Evolutionary conservation across 2,797 vertebrate species (phyloP), one percentile per base, ranked within the genome.

Genomic region (Delichon dasypus): DNA sequence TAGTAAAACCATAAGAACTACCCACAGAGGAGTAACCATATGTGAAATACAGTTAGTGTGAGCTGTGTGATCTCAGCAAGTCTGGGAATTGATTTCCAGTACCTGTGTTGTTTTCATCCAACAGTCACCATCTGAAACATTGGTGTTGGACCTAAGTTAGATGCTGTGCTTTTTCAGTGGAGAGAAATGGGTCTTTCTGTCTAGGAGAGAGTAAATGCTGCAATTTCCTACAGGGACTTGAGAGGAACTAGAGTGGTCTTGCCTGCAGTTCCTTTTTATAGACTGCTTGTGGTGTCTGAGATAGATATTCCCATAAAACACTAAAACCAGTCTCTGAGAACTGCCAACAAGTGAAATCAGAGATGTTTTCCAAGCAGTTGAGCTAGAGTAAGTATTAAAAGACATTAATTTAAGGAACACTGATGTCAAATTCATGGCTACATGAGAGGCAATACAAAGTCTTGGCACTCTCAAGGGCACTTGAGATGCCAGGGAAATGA

Each of bases 41-140:
- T 58, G 34, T 83, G 76, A 75, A 85, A 85, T 72, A 70, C 47
- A 51, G 73, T 72, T 78, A 78, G 17, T 68, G 61, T 74, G 61
- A 91, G 47, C 76, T 65, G 38, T 83, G 47, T 90, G 85, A 93
- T 91, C 70, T 91, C 76, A 81, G 44, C 47, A 55, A 83, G 62
- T 91, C 89, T 84, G 82, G 66, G 58, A 93, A 86, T n/a, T 75
- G 14, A 16, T 84, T 96, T 72, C 61, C 70, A 86, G 66, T 57
- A 65, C 66, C 36, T 1, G 1, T 22, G 13, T 32, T 86, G 13
- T 44, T 84, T 93, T 86, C n/a, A 54, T 81, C 57, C 55, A 90
- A 2, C 25, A 86, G 51, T 51, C 32, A 55, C 30, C 16, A 13
- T 60, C 58, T 65, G 40, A 17, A 89, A 61, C 21, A 47, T 72